These are phyloP conservation scores for Camponotus vicinus DNA, from an alignment of 1,140 invertebrate genomes.

Conservation along the genomic window DNA sequence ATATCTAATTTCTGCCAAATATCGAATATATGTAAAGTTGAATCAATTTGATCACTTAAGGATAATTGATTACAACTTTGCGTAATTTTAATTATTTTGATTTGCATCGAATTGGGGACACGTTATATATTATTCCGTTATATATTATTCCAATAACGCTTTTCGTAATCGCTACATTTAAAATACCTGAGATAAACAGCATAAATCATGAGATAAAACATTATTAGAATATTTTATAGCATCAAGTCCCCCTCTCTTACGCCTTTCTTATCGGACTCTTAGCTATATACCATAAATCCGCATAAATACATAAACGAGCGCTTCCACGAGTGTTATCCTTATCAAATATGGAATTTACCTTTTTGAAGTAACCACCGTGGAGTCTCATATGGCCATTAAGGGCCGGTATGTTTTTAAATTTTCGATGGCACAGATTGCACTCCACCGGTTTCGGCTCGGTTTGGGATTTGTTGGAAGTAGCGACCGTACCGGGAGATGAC, in stretches of 20 bases:
- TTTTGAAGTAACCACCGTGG: conserved; percentile 98
- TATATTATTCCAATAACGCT: background rate
- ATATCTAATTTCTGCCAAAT: background rate
- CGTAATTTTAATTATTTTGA: conserved; percentile 1
- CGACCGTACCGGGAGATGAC: conserved; percentile 78
- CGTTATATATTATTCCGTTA: conserved; percentile 7
- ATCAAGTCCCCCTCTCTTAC: background rate
- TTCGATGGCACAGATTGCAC: conserved; percentile 96
- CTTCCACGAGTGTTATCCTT: background rate
- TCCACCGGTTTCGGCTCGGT: conserved; percentile 93
- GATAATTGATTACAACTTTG: background rate
- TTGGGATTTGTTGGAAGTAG: conserved; percentile 85
- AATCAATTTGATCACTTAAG: background rate
- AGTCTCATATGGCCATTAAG: conserved; percentile 98
- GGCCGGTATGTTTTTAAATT: conserved; percentile 98
- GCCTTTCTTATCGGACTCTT: conserved; percentile 10
- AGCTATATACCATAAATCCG: conserved; percentile 5
- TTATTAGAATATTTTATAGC: conserved; percentile 29
- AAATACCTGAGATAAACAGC: background rate
- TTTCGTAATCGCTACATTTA: background rate
- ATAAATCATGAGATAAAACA: conserved; percentile 34
- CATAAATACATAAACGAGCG: conserved; percentile 36
- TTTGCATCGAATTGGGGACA: background rate
- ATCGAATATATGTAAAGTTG: background rate
- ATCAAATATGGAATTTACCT: conserved; percentile 87